Percentiles rank a stretch among this genome's conserved stretches.
Conservation (phyloP, 2,113 vertebrate genomes). For the Loxodonta africana region DNA sequence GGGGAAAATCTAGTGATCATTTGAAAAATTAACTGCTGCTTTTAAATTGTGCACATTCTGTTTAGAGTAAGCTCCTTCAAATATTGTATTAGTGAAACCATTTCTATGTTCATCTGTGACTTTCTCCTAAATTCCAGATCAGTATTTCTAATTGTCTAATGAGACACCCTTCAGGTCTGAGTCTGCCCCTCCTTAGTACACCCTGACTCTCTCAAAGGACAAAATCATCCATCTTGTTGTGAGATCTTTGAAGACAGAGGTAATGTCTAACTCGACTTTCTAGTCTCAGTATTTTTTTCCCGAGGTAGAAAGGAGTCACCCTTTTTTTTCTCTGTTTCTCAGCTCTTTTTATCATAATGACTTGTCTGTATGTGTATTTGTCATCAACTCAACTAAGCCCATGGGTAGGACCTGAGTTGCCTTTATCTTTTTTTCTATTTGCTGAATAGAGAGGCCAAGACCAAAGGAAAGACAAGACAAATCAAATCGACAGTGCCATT, state of each 20-base stretch:
- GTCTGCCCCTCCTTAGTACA: neutral
- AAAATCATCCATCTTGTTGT: neutral
- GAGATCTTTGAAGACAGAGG: neutral
- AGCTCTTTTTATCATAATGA: neutral
- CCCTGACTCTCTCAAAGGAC: neutral
- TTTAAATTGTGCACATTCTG: neutral
- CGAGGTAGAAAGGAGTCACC: neutral
- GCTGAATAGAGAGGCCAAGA: neutral
- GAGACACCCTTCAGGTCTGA: neutral
- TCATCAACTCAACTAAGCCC: neutral
- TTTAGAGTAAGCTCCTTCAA: neutral
- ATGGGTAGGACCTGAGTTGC: neutral
- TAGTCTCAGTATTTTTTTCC: neutral
- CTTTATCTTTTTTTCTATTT: neutral
- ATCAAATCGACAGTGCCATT: neutral
- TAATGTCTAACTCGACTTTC: neutral
- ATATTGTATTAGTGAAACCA: neutral
- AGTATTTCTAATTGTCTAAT: neutral
- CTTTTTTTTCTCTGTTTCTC: neutral
- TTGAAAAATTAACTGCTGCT: neutral
- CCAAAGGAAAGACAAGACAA: neutral
- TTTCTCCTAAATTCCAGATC: slow-evolving; percentile 10
- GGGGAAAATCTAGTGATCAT: neutral
- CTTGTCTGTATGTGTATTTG: neutral
- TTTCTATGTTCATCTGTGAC: neutral